Base-by-base conservation (phyloP, 2,113 vertebrate genomes). In the Forbesichthys papilliferus region DNA sequence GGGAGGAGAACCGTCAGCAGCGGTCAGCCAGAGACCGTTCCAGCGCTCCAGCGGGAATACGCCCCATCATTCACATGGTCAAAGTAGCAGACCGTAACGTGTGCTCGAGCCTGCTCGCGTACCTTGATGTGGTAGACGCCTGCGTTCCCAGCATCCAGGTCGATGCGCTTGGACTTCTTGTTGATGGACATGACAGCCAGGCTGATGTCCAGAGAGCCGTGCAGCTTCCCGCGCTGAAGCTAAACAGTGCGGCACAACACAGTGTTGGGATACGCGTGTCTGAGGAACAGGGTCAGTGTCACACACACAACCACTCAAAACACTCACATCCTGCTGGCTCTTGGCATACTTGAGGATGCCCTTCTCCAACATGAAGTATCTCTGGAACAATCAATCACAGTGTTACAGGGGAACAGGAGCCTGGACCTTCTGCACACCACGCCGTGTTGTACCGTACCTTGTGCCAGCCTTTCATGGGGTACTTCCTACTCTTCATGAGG, bases 391-490 rank as follows among this genome's bases (percentile, higher is more conserved):
- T 9, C 5, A 34, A 71, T 11, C 9, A 64, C 55, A 16, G 14
- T 0, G 20, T 61, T 18, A 64, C 1, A 65, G 34, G 48, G 33
- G 47, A 71, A 63, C 48, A 11, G 11, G 53, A 1, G 20, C 53
- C 7, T 13, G 42, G 8, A 52, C 11, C 11, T 42, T 16, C 27
- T 27, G 27, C 27, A 27, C 27, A 27, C 27, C 27, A 2, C 27
- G 5, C 1, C 8, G 0, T 46, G 18, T 9, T 33, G 1, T 1
- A 16, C 0, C 1, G 85, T 76, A 98, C 97, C 94, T 96, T 98
- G 91, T 98, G 97, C 96, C 96, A 98, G 69, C 96, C 97, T 80
- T 97, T 97, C 58, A 98, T 89, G 1, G 97, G 97, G 90, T 95
- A 98, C 84, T 98, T 98, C 74, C 96, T 94, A 87, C 94, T 97